Conservation (phyloP, 2,888 invertebrate genomes). For the Tachina lurida region DNA sequence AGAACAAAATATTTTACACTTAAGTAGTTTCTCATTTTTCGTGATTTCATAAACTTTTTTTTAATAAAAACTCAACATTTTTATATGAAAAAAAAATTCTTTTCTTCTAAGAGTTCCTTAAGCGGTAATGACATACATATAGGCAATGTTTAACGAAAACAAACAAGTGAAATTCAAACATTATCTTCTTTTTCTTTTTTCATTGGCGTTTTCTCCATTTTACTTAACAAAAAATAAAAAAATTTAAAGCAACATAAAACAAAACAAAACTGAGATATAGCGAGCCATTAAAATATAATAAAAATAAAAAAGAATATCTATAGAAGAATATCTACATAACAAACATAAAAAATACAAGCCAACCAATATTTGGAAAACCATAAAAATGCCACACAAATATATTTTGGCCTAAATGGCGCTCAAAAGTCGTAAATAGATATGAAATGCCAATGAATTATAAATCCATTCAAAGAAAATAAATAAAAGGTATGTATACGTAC, state of each 20-base stretch:
- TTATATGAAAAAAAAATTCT: neutral
- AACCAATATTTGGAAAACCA: slow-evolving; percentile 55
- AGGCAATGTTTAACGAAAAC: no score
- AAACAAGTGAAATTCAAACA: no score
- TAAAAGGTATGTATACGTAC: neutral
- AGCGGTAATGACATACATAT: no score
- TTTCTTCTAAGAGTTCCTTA: no score
- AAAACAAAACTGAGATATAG: slow-evolving; percentile 2
- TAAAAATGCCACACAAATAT: slow-evolving; percentile 64
- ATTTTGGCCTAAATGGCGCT: slow-evolving; percentile 60
- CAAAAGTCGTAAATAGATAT: slow-evolving; percentile 60
- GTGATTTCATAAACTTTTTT: neutral
- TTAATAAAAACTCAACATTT: neutral
- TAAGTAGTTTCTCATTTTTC: no score
- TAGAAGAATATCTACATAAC: no score
- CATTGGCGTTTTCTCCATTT: slow-evolving; percentile 14
- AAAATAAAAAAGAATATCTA: neutral
- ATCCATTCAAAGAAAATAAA: slow-evolving; percentile 12
- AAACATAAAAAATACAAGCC: slow-evolving; percentile 27
- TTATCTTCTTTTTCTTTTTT: neutral
- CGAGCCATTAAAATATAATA: neutral
- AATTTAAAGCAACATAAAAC: slow-evolving; percentile 1
- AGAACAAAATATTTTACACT: no score
- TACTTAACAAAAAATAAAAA: slow-evolving; percentile 17
- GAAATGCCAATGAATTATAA: slow-evolving; percentile 37